These are phyloP conservation scores for Eriocheir sinensis DNA, from an alignment of 1,140 invertebrate genomes.

Conservation along the genomic window DNA sequence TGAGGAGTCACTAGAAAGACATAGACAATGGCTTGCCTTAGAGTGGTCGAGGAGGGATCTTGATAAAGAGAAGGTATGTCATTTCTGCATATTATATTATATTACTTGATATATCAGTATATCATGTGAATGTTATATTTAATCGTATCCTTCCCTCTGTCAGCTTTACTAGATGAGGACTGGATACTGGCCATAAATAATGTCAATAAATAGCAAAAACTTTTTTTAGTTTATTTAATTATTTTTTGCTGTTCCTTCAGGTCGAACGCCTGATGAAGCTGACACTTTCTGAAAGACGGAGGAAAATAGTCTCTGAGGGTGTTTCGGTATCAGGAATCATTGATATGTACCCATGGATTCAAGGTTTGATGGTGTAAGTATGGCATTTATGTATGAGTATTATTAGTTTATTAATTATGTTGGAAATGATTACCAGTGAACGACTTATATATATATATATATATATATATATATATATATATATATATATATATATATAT, in stretches of 20 bases:
- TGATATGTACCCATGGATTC: neutral
- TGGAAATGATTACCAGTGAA: no score
- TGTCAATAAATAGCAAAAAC: no score
- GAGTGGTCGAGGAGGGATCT: neutral
- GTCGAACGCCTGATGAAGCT: neutral
- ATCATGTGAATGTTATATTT: neutral
- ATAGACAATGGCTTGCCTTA: neutral
- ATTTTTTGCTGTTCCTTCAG: neutral
- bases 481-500: no score
- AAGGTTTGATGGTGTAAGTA: slow-evolving; percentile 33
- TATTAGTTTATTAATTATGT: no score
- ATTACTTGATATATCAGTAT: neutral
- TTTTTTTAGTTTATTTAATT: neutral
- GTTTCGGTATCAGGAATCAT: neutral
- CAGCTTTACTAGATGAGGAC: no score
- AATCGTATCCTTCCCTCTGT: no score
- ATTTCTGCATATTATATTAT: neutral
- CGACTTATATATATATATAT: no score
- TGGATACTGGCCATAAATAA: no score
- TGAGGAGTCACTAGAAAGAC: neutral
- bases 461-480: no score
- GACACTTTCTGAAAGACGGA: neutral
- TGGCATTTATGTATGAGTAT: no score
- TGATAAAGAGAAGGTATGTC: neutral
- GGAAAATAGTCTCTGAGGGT: neutral